phyloP scores from a whole-genome alignment of 2,797 vertebrate genomes.

The Tangara arthus region DNA sequence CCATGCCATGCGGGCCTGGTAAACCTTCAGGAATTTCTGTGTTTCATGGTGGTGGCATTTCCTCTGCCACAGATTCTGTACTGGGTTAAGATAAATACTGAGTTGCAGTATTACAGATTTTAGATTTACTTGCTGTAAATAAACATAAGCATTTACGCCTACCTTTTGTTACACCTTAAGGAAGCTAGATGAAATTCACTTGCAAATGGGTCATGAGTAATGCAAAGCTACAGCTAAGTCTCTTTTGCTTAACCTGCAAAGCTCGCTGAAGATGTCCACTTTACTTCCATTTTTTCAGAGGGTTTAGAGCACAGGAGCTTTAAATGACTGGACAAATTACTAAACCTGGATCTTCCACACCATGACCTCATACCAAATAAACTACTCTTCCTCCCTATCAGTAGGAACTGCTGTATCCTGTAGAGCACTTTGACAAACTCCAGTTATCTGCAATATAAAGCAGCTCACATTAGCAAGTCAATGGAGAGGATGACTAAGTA shows the following conservation, averaged over 20 bases:
- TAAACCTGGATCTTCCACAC: not conserved
- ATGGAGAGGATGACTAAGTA: not conserved
- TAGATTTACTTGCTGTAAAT: not conserved
- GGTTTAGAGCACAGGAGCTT: not conserved
- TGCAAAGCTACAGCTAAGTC: not conserved
- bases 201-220: not conserved
- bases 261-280: not conserved
- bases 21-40: not conserved
- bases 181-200: not conserved
- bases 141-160: not conserved
- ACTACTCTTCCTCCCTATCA: not conserved
- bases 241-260: not conserved
- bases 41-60: not conserved
- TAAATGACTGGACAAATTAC: not conserved
- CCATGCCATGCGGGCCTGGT: fast-evolving
- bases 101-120: not conserved
- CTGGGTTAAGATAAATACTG: not conserved
- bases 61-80: not conserved
- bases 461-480: not conserved
- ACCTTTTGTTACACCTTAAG: not conserved
- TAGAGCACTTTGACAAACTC: not conserved
- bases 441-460: not conserved
- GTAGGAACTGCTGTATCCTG: not conserved
- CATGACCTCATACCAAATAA: not conserved
- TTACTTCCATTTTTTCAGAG: not conserved